phyloP scores from a whole-genome alignment of 2,113 vertebrate genomes.

The Lepus americanus region DNA sequence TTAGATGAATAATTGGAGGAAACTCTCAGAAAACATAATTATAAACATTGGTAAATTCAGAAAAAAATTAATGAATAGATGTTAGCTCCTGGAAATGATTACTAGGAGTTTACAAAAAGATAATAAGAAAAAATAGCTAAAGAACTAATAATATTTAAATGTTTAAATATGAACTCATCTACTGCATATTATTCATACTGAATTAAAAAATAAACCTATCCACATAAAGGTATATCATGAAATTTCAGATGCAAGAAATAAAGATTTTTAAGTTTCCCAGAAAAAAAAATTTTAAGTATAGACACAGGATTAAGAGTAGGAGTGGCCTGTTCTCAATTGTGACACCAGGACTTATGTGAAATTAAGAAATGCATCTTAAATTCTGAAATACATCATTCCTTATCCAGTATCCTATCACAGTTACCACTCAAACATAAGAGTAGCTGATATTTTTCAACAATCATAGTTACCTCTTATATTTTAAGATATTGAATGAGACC shows the following conservation, averaged over 20 bases:
- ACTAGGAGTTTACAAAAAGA: not conserved
- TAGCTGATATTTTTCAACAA: not conserved
- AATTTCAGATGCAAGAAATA: constrained; percentile 19
- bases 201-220: not conserved
- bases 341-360: not conserved
- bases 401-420: not conserved
- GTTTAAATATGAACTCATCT: not conserved
- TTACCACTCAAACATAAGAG: not conserved
- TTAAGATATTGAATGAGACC: not conserved
- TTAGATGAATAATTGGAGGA: not conserved
- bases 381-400: not conserved
- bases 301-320: not conserved
- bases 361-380: not conserved
- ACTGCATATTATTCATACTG: not conserved
- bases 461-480: not conserved
- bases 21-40: not conserved
- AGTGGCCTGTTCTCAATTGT: not conserved
- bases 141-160: not conserved
- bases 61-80: not conserved
- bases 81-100: not conserved
- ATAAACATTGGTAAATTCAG: not conserved
- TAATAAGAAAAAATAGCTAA: not conserved
- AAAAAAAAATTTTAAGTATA: not conserved
- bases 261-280: not conserved
- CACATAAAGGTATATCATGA: not conserved